phyloP scores from a whole-genome alignment of 2,113 vertebrate genomes.

The Tautogolabrus adspersus region DNA sequence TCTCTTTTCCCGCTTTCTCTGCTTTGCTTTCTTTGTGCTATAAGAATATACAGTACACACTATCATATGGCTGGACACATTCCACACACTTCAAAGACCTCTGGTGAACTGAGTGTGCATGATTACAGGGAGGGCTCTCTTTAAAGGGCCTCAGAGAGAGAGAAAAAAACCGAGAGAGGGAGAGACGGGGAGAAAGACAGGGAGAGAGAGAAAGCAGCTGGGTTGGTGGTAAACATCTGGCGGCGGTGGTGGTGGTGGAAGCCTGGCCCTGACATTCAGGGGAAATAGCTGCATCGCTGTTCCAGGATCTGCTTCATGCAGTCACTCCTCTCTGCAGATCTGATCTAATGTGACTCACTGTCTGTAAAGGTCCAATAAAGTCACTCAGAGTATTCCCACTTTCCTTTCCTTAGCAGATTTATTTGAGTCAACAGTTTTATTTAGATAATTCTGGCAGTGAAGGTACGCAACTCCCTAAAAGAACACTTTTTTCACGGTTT shows the following conservation, averaged over 20 bases:
- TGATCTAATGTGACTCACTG: constrained; percentile 38
- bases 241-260: constrained; percentile 47
- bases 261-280: constrained; percentile 55
- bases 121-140: constrained; percentile 76
- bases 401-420: constrained; percentile 4
- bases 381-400: constrained; percentile 16
- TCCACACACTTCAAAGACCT: constrained; percentile 73
- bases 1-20: constrained; percentile 50
- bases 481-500: not conserved
- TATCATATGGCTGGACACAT: constrained; percentile 65
- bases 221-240: constrained; percentile 78
- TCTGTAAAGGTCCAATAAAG: constrained; percentile 27
- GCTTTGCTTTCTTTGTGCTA: constrained; percentile 46
- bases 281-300: constrained; percentile 41
- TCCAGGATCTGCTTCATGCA: constrained; percentile 61
- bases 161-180: constrained; percentile 25
- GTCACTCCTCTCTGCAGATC: constrained; percentile 28
- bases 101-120: constrained; percentile 60
- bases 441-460: not conserved
- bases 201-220: constrained; percentile 72
- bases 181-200: constrained; percentile 39
- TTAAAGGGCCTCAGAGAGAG: constrained; percentile 60
- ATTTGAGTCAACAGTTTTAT: not conserved
- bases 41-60: constrained; percentile 46
- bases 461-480: not conserved